A percentile compares a stretch with the other conserved stretches of the same genome.
phyloP scores from a whole-genome alignment of 2,113 vertebrate genomes.

The Misgurnus mizolepis region DNA sequence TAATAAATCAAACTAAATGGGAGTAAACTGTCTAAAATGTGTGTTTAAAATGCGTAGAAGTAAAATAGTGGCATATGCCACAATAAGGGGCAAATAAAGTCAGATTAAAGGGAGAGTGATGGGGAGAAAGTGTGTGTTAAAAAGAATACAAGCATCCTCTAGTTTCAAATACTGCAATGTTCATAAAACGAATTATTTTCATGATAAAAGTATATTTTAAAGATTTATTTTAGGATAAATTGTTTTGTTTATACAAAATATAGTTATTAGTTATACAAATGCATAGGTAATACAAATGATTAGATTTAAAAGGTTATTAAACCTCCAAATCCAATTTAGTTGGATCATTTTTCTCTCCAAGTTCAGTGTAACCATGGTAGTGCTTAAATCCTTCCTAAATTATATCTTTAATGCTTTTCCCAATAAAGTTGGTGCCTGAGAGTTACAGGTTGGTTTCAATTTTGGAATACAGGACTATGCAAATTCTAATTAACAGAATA shows the following conservation, averaged over 20 bases:
- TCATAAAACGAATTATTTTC: too few relatives aligned
- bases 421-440: background rate
- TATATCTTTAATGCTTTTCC: too few relatives aligned
- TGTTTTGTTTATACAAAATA: too few relatives aligned
- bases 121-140: background rate
- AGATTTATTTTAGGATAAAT: too few relatives aligned
- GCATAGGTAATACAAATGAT: too few relatives aligned
- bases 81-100: slow-evolving; percentile 13
- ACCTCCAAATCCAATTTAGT: too few relatives aligned
- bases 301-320: too few relatives aligned
- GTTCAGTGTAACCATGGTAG: too few relatives aligned
- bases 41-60: slow-evolving; percentile 30
- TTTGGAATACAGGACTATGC: slow-evolving; percentile 8
- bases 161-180: background rate
- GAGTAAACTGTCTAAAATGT: slow-evolving; percentile 45
- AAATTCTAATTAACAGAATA: slow-evolving; percentile 54
- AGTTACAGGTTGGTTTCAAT: background rate
- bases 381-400: too few relatives aligned
- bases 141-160: background rate
- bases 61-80: slow-evolving; percentile 30
- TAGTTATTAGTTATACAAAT: too few relatives aligned
- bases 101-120: background rate
- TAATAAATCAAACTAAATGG: slow-evolving; percentile 52
- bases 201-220: too few relatives aligned
- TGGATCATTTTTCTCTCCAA: background rate